phyloP scores from a whole-genome alignment of 2,797 vertebrate species.

The Sphenopsis melanotis region DNA sequence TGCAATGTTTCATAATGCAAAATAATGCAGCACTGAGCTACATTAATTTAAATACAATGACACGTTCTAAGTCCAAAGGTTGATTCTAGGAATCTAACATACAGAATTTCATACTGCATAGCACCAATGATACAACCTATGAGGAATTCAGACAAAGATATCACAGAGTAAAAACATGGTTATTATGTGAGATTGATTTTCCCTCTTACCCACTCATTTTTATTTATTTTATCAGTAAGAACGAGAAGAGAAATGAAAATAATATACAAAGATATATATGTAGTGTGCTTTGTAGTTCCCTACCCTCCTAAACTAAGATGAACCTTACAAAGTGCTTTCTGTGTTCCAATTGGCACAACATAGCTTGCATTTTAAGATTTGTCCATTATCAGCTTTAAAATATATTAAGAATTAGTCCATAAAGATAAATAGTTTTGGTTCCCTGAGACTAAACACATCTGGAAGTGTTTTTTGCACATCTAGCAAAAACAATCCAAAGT shows the following conservation, averaged over 20 bases:
- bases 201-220: background rate
- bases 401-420: background rate
- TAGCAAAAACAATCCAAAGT: slow-evolving; percentile 41
- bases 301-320: background rate
- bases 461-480: slow-evolving; percentile 30
- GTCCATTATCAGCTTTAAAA: slow-evolving; percentile 19
- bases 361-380: background rate
- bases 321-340: slow-evolving; percentile 15
- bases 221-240: slow-evolving; percentile 12
- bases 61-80: background rate
- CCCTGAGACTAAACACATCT: slow-evolving; percentile 19
- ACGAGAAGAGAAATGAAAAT: slow-evolving; percentile 40
- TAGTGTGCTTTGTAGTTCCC: background rate
- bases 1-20: background rate
- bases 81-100: background rate
- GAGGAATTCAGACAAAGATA: background rate
- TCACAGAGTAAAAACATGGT: background rate
- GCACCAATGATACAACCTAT: background rate
- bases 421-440: slow-evolving; percentile 40
- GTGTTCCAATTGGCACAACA: background rate
- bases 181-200: background rate
- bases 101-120: background rate
- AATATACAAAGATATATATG: background rate
- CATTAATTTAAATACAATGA: background rate
- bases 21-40: background rate